A percentile compares a stretch with the other conserved stretches of the same genome.
phyloP scores from a whole-genome alignment of 2,888 invertebrate species.

The Drosophila flavopinicola region DNA sequence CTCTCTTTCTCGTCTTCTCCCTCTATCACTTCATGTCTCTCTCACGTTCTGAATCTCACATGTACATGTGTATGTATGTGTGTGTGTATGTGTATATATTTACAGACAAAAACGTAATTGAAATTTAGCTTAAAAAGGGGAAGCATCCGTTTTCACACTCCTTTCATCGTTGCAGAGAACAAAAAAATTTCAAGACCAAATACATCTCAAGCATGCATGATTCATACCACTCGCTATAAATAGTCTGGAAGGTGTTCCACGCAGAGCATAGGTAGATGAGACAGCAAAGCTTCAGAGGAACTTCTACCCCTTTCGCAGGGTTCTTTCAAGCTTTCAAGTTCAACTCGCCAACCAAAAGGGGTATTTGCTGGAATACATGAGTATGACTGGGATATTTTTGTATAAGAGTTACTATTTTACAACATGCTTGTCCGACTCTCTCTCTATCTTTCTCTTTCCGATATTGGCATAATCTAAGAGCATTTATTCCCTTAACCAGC shows the following conservation, averaged over 20 bases:
- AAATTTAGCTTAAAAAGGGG: slow-evolving; percentile 17
- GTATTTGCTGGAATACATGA: not conserved
- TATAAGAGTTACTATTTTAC: slow-evolving; percentile 5
- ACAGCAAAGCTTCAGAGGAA: slow-evolving; percentile 1
- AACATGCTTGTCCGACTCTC: not conserved
- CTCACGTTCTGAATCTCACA: not conserved
- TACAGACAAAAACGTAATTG: slow-evolving; percentile 12
- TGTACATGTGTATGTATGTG: not conserved
- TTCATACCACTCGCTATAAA: not conserved
- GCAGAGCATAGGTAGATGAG: not conserved
- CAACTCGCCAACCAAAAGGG: slow-evolving; percentile 11
- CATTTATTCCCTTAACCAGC: slow-evolving; percentile 7
- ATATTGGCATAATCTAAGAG: not conserved
- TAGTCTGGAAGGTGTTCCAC: slow-evolving; percentile 9
- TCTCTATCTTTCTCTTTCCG: not conserved
- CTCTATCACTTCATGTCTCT: slow-evolving; percentile 6
- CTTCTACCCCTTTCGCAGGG: slow-evolving; percentile 5
- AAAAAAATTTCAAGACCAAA: slow-evolving; percentile 31
- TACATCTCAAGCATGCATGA: slow-evolving; percentile 2
- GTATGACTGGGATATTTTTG: slow-evolving; percentile 6
- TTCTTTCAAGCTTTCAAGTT: slow-evolving; percentile 1
- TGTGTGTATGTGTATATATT: too few species aligned
- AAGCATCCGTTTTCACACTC: slow-evolving; percentile 4
- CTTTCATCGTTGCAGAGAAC: not conserved
- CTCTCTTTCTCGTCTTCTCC: slow-evolving; percentile 25